phyloP scores from a whole-genome alignment of 2,113 vertebrate genomes.

The Trachemys scripta region DNA sequence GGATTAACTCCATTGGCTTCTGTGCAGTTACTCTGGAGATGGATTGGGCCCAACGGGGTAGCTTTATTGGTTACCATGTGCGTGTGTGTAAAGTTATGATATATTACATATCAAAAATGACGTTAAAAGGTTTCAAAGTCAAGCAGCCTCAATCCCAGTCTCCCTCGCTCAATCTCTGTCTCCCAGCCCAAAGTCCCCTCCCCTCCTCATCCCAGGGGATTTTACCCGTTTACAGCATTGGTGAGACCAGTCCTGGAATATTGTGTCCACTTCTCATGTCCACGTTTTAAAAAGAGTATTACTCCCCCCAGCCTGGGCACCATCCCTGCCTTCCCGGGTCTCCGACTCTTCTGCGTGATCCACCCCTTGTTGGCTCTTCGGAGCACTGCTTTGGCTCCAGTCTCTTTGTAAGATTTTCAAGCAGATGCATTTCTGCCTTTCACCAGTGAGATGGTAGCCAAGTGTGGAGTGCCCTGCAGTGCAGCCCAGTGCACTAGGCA shows the following conservation, averaged over 20 bases:
- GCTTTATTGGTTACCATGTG: too few relatives aligned
- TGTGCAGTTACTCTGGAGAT: background rate
- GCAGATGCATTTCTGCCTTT: background rate
- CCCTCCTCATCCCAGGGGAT: background rate
- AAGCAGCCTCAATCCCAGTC: background rate
- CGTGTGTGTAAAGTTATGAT: background rate
- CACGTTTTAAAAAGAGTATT: background rate
- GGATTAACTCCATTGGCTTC: background rate
- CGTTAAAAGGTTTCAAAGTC: background rate
- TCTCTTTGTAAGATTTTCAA: background rate
- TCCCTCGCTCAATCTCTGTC: background rate
- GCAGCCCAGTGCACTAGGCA: background rate
- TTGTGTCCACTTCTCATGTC: background rate
- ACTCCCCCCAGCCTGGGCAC: background rate
- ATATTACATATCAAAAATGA: background rate
- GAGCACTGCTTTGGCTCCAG: background rate
- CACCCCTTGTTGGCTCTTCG: background rate
- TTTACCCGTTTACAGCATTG: background rate
- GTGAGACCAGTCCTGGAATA: background rate
- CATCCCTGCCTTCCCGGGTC: background rate
- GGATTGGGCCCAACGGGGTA: too few relatives aligned
- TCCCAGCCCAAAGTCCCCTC: background rate
- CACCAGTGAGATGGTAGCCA: too few relatives aligned
- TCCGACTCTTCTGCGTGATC: background rate
- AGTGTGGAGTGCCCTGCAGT: background rate